These are phyloP conservation scores for Hedya salicella DNA, from an alignment of 2,888 invertebrate species.

Conservation along the genomic window DNA sequence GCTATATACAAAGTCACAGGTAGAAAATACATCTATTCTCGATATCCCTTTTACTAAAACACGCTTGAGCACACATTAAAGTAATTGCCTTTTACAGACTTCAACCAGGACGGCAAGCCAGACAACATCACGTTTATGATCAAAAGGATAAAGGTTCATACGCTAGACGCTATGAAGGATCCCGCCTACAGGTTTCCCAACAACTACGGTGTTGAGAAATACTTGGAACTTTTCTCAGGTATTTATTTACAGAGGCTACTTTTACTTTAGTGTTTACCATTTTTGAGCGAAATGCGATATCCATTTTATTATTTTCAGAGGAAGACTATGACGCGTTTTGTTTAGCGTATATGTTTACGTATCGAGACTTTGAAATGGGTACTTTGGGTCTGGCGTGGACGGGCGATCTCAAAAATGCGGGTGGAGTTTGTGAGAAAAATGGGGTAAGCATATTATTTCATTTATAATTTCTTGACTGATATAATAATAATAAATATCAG, in stretches of 20 bases:
- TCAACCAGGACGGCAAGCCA: conserved; percentile 95
- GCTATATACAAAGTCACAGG: conserved; percentile 94
- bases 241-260: conserved; percentile 42
- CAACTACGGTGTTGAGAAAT: conserved; percentile 99
- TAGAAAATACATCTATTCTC: conserved; percentile 59
- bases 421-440: conserved; percentile 99
- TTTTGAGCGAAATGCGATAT: neutral
- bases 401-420: conserved; percentile 97
- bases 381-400: conserved; percentile 99
- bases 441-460: conserved; percentile 87
- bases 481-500: too few species aligned
- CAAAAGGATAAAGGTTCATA: conserved; percentile 97
- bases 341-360: conserved; percentile 99
- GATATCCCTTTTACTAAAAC: conserved; percentile 6
- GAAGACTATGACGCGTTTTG: conserved; percentile 99
- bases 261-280: neutral
- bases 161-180: conserved; percentile 92
- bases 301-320: conserved; percentile 86
- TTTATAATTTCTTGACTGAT: too few species aligned
- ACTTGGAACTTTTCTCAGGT: conserved; percentile 98
- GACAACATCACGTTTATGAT: conserved; percentile 98
- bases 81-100: conserved; percentile 87
- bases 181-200: conserved; percentile 95
- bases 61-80: conserved; percentile 32
- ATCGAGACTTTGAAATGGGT: conserved; percentile 97